Evolutionary conservation across 1,140 invertebrate species (phyloP), one percentile per base, ranked within the genome.

Genomic region (Streblospio benedicti): DNA sequence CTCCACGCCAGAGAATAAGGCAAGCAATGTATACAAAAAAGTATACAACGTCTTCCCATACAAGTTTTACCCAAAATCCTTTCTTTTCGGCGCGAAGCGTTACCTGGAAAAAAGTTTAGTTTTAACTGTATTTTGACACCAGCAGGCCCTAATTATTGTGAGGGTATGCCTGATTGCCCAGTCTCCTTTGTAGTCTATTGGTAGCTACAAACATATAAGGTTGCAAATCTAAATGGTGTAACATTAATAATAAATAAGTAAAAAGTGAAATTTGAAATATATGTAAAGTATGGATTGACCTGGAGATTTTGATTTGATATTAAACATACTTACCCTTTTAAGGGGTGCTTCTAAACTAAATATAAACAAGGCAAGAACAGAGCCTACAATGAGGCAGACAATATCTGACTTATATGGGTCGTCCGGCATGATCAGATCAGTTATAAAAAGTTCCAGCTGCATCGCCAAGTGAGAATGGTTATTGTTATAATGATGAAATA

Each of bases 401-500:
- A 47, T 5, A 47, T 47, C 27, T 5, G 44, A n/a, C n/a, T n/a
- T n/a, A n/a, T n/a, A n/a, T n/a, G n/a, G n/a, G n/a, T n/a, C 55
- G 1, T 44, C 31, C 0, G 55, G 28, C 3, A 57, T 27, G 1
- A 35, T 25, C 27, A 44, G 14, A 12, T 44, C 5, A 4, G 2
- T 9, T 18, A 57, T 16, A n/a, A n/a, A 1, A 44, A n/a, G 1
- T 35, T 47, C 41, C 43, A 5, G 18, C n/a, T 47, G 38, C 35
- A 28, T 41, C 55, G 25, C 55, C 55, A 57, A 9, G 30, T 57
- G 35, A 43, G 16, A 12, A 57, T 44, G 4, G 55, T 57, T 43
- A 38, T 9, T 43, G 55, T 57, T 12, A 57, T 41, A 1, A 57
- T 5, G 38, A 57, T 2, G 55, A 38, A 57, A 23, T 57, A 43